phyloP scores from a whole-genome alignment of 2,888 invertebrate species.

The Eupithecia pulchellata region DNA sequence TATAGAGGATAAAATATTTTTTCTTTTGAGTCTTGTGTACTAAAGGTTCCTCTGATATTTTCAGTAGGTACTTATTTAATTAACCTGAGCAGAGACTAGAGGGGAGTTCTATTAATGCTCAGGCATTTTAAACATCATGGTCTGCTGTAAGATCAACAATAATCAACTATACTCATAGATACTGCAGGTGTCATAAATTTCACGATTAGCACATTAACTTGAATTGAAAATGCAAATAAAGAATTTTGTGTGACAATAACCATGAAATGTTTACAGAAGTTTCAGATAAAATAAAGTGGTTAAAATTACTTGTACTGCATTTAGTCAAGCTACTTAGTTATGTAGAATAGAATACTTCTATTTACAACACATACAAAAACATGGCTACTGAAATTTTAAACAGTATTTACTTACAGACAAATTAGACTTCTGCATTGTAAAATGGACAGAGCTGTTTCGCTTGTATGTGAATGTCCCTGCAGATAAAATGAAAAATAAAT shows the following conservation, averaged over 20 bases:
- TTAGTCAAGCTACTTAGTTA: background rate
- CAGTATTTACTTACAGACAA: no score
- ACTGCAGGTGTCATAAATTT: background rate
- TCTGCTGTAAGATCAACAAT: background rate
- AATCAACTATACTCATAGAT: background rate
- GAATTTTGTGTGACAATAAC: background rate
- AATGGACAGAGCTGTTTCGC: no score
- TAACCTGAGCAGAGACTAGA: background rate
- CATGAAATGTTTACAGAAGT: no score
- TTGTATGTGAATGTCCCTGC: background rate
- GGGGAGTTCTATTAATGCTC: background rate
- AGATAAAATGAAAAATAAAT: no score
- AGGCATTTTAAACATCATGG: background rate
- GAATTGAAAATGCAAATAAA: background rate
- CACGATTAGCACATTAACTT: slow-evolving; percentile 1
- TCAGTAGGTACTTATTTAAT: background rate
- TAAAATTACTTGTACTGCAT: background rate
- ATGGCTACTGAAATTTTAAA: no score
- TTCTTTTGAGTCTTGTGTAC: background rate
- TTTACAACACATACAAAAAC: no score
- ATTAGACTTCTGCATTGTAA: no score
- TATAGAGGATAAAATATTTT: background rate
- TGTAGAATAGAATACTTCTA: no score
- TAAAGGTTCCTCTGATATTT: background rate
- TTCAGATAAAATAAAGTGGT: background rate